Percentiles rank a stretch among this genome's conserved stretches.
These are phyloP conservation scores for Philonicus albiceps DNA, from an alignment of 2,888 invertebrate genomes.

Conservation along the genomic window DNA sequence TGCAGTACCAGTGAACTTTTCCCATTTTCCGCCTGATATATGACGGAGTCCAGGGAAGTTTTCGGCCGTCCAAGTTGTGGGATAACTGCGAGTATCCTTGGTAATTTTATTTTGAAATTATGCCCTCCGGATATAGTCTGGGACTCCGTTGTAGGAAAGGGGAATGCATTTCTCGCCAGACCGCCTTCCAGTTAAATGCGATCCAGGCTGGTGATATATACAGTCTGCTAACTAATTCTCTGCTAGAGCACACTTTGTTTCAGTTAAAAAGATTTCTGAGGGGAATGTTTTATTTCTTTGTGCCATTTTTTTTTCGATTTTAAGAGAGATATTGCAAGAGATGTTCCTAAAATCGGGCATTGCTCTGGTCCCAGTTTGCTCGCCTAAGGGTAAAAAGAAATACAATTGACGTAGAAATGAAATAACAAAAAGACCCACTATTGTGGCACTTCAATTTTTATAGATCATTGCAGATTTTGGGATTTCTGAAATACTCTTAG, in stretches of 20 bases:
- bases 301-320: background rate
- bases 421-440: background rate
- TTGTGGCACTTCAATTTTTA: background rate
- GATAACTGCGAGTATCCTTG: background rate
- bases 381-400: background rate
- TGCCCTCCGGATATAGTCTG: background rate
- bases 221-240: background rate
- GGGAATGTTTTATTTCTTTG: background rate
- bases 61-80: background rate
- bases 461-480: background rate
- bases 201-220: background rate
- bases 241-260: background rate
- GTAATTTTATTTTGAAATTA: background rate
- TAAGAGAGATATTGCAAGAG: background rate
- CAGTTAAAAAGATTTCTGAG: background rate
- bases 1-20: conserved; percentile 1
- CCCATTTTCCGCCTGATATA: conserved; percentile 13
- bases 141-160: background rate
- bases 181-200: background rate
- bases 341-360: background rate
- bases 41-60: background rate
- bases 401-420: background rate
- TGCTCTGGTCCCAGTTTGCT: background rate
- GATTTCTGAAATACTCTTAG: background rate
- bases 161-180: background rate